Evolutionary conservation across 1,140 invertebrate genomes (phyloP).

Genomic region (Lineus longissimus): DNA sequence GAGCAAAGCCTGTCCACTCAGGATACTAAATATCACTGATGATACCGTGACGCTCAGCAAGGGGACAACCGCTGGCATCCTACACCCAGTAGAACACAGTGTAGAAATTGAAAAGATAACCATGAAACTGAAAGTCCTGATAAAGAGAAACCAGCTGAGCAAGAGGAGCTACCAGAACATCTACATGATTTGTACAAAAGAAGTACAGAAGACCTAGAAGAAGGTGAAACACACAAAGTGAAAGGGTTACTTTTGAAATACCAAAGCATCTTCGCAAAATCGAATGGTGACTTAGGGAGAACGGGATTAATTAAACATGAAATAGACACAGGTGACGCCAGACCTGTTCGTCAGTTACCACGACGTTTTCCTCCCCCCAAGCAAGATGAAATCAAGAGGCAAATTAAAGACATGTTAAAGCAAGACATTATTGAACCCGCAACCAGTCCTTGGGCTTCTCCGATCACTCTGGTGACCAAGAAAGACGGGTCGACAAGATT

Average conservation of each 20-base stretch:
- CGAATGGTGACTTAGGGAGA: constrained; percentile 12
- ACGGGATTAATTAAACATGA: constrained; percentile 14
- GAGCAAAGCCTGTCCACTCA: no score
- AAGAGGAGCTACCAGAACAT: no score
- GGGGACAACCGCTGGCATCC: no score
- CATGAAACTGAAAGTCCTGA: no score
- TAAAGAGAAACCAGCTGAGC: no score
- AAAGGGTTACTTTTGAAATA: constrained; percentile 8
- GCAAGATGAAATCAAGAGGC: constrained; percentile 7
- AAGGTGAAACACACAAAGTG: not conserved
- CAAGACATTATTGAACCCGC: constrained; percentile 31
- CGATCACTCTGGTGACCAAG: constrained; percentile 34
- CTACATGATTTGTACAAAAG: no score
- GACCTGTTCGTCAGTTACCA: constrained; percentile 15
- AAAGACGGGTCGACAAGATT: constrained; percentile 27
- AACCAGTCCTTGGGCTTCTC: constrained; percentile 34
- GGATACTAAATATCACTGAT: no score
- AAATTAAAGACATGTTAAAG: constrained; percentile 11
- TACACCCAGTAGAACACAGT: no score
- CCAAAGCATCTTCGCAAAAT: constrained; percentile 12
- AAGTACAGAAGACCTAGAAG: constrained; percentile 1
- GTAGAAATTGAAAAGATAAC: no score
- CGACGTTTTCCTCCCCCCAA: constrained; percentile 13
- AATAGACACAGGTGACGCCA: constrained; percentile 16
- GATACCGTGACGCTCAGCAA: no score